These are phyloP conservation scores for Astyanax mexicanus DNA, from an alignment of 2,797 vertebrate genomes.

Conservation along the genomic window DNA sequence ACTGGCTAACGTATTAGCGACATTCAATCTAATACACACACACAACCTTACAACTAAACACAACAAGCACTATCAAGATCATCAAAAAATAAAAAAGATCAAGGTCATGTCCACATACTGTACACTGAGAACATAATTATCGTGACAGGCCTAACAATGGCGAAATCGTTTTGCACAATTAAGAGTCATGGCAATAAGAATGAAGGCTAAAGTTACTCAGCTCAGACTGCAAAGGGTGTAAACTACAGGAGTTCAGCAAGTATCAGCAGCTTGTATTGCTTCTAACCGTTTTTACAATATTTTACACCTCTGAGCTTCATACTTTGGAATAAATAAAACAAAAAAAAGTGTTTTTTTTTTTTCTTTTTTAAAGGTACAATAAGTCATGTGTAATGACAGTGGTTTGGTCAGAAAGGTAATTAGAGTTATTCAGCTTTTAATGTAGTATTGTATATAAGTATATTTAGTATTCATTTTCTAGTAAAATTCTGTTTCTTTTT, in stretches of 20 bases:
- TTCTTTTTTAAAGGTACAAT: not conserved
- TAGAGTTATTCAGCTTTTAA: not conserved
- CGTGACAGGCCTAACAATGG: too few relatives aligned
- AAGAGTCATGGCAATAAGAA: slow-evolving; percentile 40
- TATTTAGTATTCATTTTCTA: too few relatives aligned
- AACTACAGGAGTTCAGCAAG: slow-evolving; percentile 18
- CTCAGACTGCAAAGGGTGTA: slow-evolving; percentile 13
- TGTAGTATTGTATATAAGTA: too few relatives aligned
- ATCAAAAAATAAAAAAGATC: too few relatives aligned
- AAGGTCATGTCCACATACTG: too few relatives aligned
- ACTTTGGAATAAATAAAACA: not conserved
- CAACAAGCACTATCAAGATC: too few relatives aligned
- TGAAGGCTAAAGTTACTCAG: slow-evolving; percentile 20
- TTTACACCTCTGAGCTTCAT: not conserved
- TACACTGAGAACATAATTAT: too few relatives aligned
- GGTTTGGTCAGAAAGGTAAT: too few relatives aligned
- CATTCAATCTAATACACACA: too few relatives aligned
- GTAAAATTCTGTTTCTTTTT: too few relatives aligned
- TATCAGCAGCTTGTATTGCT: slow-evolving; percentile 63
- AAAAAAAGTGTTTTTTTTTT: not conserved
- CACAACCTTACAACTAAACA: too few relatives aligned
- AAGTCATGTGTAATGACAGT: not conserved
- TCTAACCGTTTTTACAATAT: slow-evolving; percentile 44
- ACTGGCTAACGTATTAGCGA: too few relatives aligned
- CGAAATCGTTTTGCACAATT: slow-evolving; percentile 38